Evolutionary conservation across 1,140 invertebrate species (phyloP).

Genomic region (Trypoxylus dichotomus): DNA sequence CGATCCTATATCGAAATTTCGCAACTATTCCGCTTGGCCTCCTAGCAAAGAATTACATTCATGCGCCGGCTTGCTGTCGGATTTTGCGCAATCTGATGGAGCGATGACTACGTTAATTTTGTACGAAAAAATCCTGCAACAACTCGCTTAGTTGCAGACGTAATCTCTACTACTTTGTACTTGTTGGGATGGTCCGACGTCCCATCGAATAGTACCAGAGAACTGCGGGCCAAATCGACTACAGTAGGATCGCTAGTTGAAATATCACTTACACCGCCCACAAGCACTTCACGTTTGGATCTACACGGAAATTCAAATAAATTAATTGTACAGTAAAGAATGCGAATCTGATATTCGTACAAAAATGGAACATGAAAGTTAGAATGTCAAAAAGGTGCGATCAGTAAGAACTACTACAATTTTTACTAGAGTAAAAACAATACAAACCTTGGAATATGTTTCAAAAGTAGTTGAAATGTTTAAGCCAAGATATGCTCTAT

Average conservation of each 20-base stretch:
- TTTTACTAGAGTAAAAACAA: too few relatives aligned
- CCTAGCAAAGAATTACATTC: constrained; percentile 41
- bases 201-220: constrained; percentile 54
- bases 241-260: constrained; percentile 55
- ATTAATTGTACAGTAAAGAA: not conserved
- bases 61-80: not conserved
- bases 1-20: constrained; percentile 59
- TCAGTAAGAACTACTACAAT: too few relatives aligned
- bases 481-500: too few relatives aligned
- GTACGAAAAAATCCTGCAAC: constrained; percentile 54
- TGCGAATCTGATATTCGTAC: too few relatives aligned
- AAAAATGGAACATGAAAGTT: too few relatives aligned
- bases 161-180: constrained; percentile 54
- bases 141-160: constrained; percentile 53
- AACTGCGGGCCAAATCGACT: constrained; percentile 47
- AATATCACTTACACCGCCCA: constrained; percentile 35
- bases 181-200: constrained; percentile 53
- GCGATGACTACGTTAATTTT: constrained; percentile 54
- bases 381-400: too few relatives aligned
- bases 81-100: constrained; percentile 36
- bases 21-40: constrained; percentile 43
- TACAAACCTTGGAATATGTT: too few relatives aligned
- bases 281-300: constrained; percentile 26
- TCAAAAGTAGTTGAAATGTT: too few relatives aligned
- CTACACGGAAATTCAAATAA: not conserved